Evolutionary conservation across 1,140 invertebrate species (phyloP).

Genomic region (Drosophila virilis): DNA sequence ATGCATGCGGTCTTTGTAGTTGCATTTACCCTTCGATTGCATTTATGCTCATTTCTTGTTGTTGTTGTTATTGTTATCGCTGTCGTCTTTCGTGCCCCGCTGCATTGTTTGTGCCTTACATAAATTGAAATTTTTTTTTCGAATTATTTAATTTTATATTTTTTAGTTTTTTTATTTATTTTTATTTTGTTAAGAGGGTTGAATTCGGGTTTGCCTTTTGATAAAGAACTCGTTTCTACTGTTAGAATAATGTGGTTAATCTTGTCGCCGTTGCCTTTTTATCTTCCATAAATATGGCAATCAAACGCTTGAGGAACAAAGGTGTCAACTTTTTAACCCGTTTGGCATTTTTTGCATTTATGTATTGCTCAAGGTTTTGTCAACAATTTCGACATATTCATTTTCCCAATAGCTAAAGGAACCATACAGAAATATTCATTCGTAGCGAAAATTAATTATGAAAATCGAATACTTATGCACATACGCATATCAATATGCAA

Average conservation of each 20-base stretch:
- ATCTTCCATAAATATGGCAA: slow-evolving; percentile 81
- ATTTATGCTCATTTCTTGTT: slow-evolving; percentile 8
- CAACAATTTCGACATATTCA: slow-evolving; percentile 9
- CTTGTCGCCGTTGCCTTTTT: slow-evolving; percentile 81
- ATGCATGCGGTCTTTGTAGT: slow-evolving; percentile 53
- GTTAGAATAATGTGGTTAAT: slow-evolving; percentile 80
- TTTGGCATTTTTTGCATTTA: slow-evolving; percentile 16
- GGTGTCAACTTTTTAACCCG: slow-evolving; percentile 65
- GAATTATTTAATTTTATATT: slow-evolving; percentile 32
- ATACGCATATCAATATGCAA: slow-evolving; percentile 16
- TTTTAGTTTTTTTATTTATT: slow-evolving; percentile 15
- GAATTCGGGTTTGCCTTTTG: slow-evolving; percentile 65
- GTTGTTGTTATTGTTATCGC: background rate
- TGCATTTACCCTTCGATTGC: slow-evolving; percentile 60
- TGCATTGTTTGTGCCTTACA: slow-evolving; percentile 56
- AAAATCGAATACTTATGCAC: background rate
- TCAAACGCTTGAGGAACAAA: slow-evolving; percentile 75
- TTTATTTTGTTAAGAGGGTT: slow-evolving; percentile 47
- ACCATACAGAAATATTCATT: too few relatives aligned
- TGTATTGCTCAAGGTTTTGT: background rate
- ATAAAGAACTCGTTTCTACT: slow-evolving; percentile 52
- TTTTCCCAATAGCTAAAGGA: background rate
- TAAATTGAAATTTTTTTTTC: slow-evolving; percentile 27
- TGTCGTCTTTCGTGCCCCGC: slow-evolving; percentile 38
- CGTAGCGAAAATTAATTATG: background rate